These are phyloP conservation scores for Limnothrissa miodon DNA, from an alignment of 2,113 vertebrate genomes.

Conservation along the genomic window DNA sequence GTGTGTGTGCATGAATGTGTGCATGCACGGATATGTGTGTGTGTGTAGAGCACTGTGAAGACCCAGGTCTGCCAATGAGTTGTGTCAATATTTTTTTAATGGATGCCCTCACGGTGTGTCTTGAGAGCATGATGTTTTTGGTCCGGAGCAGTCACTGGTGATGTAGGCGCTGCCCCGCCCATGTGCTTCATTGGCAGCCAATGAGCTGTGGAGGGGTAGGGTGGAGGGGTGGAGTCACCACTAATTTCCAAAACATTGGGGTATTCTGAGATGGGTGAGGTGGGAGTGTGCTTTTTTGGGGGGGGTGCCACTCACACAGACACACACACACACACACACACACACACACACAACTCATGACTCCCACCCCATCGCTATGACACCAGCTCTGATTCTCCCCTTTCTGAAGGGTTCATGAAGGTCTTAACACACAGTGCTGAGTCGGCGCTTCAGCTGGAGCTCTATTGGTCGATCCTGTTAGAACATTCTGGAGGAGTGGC, in stretches of 20 bases:
- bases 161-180: not conserved
- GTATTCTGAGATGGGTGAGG: not conserved
- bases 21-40: not conserved
- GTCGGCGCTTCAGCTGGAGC: not conserved
- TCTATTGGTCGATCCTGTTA: not conserved
- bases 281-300: not conserved
- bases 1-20: not conserved
- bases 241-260: not conserved
- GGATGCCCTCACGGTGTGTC: not conserved
- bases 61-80: not conserved
- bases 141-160: not conserved
- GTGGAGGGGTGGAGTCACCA: not conserved
- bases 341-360: too few relatives aligned
- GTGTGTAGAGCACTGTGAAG: not conserved
- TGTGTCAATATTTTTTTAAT: not conserved
- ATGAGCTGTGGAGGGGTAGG: not conserved
- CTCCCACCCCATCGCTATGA: not conserved
- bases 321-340: not conserved
- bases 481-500: not conserved
- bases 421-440: not conserved
- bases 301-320: too few relatives aligned
- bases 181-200: not conserved
- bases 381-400: not conserved
- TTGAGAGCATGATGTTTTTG: not conserved
- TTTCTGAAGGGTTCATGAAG: not conserved